These are phyloP conservation scores for Amazona finschi DNA, from an alignment of 2,797 vertebrate genomes.

Conservation along the genomic window DNA sequence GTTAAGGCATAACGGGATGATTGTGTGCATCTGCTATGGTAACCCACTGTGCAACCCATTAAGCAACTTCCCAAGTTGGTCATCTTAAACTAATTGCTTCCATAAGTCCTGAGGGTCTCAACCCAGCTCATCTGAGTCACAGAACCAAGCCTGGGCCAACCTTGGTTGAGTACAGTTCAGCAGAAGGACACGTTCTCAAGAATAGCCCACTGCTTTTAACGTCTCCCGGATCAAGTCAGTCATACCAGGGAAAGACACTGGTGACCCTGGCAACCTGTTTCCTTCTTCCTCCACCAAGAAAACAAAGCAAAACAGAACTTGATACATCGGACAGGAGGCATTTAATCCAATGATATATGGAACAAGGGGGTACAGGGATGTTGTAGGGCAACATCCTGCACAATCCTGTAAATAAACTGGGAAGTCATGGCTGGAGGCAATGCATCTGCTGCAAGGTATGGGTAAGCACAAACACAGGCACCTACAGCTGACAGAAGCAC, in stretches of 20 bases:
- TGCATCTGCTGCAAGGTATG: background rate
- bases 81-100: slow-evolving; percentile 16
- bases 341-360: background rate
- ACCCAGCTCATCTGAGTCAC: slow-evolving; percentile 1
- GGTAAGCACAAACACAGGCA: background rate
- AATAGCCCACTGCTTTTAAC: background rate
- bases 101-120: background rate
- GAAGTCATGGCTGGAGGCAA: background rate
- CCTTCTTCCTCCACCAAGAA: background rate
- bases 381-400: background rate
- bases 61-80: background rate
- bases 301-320: background rate
- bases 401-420: background rate
- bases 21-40: background rate
- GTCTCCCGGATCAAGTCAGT: background rate
- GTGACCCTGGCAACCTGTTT: background rate
- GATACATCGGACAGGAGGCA: background rate
- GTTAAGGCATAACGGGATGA: background rate
- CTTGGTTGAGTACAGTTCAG: background rate
- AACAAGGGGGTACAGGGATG: background rate
- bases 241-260: background rate
- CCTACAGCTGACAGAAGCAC: background rate
- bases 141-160: background rate
- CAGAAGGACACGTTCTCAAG: background rate
- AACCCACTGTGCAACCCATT: background rate